Evolutionary conservation across 2,113 vertebrate genomes (phyloP).

Genomic region (Oryzias javanicus): DNA sequence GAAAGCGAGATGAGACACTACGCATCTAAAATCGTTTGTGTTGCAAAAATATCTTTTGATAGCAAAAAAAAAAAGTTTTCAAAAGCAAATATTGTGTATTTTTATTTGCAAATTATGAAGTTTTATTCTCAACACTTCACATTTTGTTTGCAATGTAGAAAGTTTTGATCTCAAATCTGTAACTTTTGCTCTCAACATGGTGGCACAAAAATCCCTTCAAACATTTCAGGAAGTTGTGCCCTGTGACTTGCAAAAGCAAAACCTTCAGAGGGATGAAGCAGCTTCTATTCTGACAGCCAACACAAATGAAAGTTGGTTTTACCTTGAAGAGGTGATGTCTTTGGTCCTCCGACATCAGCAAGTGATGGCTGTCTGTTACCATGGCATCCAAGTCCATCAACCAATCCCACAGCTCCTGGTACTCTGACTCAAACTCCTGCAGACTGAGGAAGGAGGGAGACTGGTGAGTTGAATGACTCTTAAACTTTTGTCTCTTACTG

Average conservation of each 20-base stretch:
- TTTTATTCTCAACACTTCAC: background rate
- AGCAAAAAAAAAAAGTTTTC: too few species aligned
- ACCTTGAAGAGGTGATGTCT: slow-evolving; percentile 97
- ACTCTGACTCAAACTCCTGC: slow-evolving; percentile 94
- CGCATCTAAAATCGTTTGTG: too few species aligned
- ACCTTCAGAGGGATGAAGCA: background rate
- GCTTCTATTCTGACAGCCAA: background rate
- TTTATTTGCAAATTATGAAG: too few species aligned
- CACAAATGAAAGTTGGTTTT: slow-evolving; percentile 2
- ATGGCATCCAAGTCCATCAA: slow-evolving; percentile 98
- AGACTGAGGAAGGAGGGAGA: slow-evolving; percentile 77
- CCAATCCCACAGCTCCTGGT: slow-evolving; percentile 98
- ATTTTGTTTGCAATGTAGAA: background rate
- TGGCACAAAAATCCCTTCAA: background rate
- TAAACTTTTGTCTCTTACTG: slow-evolving; percentile 4
- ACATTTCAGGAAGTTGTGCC: background rate
- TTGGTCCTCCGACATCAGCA: slow-evolving; percentile 98
- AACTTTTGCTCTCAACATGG: too few species aligned
- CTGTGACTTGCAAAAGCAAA: background rate
- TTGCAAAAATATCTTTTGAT: too few species aligned
- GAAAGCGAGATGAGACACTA: too few species aligned
- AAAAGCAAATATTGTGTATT: too few species aligned
- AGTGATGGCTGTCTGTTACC: slow-evolving; percentile 92
- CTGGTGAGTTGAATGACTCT: background rate
- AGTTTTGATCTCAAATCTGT: background rate